Evolutionary conservation across 2,888 invertebrate species (phyloP).

Genomic region (Stictocephala bisonia): DNA sequence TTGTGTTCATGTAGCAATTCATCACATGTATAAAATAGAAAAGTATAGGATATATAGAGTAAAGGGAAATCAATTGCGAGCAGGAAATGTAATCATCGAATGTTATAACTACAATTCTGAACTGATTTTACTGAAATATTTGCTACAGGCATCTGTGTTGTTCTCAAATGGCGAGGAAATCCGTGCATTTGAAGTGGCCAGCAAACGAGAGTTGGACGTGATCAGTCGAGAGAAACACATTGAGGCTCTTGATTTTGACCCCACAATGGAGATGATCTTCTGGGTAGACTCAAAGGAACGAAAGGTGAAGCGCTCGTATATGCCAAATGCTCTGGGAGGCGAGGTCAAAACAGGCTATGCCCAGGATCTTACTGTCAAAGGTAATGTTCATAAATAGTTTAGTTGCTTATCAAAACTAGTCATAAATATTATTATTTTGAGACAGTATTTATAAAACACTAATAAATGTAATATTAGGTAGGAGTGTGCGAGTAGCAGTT

Average conservation of each 20-base stretch:
- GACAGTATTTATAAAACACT: too few species aligned
- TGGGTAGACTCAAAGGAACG: constrained; percentile 96
- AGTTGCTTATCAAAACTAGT: neutral
- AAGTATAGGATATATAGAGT: too few species aligned
- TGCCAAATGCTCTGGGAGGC: constrained; percentile 83
- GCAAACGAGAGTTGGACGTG: constrained; percentile 76
- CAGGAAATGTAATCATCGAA: too few species aligned
- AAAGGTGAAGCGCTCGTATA: constrained; percentile 90
- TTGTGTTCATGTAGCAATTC: too few species aligned
- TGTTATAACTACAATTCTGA: too few species aligned
- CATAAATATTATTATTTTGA: too few species aligned
- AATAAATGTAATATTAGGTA: too few species aligned
- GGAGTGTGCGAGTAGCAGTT: too few species aligned
- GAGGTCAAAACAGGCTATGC: constrained; percentile 84
- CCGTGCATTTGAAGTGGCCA: constrained; percentile 74
- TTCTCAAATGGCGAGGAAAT: constrained; percentile 75
- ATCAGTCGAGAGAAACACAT: constrained; percentile 89
- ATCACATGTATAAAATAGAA: too few species aligned
- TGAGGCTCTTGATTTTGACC: constrained; percentile 92
- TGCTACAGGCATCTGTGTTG: constrained; percentile 55
- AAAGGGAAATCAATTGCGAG: neutral
- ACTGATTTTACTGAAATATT: too few species aligned
- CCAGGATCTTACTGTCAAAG: constrained; percentile 86
- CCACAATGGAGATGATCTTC: constrained; percentile 85
- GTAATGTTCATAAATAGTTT: too few species aligned